A percentile compares a stretch with the other conserved stretches of the same genome.
These are phyloP conservation scores for Montipora foliosa DNA, from an alignment of 64 coral and sea anemone genomes.

Conservation along the genomic window DNA sequence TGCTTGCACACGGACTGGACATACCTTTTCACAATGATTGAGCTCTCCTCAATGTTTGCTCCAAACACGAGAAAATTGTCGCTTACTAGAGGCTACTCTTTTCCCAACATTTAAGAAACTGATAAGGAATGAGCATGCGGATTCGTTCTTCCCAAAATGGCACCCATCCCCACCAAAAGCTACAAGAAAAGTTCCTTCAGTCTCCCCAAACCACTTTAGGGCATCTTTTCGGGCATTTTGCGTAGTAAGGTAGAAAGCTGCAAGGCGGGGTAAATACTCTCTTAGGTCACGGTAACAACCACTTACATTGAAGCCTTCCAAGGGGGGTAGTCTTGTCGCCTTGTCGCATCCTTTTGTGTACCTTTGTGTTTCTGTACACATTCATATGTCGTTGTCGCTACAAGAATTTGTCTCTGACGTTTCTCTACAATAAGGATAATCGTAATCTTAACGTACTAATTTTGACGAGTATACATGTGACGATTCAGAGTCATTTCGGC, in stretches of 20 bases:
- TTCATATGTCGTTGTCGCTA: too few relatives aligned
- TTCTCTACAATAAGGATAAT: too few relatives aligned
- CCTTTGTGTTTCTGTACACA: too few relatives aligned
- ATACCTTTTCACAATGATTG: slow-evolving; percentile 15
- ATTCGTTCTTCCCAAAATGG: slow-evolving; percentile 78
- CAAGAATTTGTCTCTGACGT: too few relatives aligned
- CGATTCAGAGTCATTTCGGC: too few relatives aligned
- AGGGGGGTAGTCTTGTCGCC: too few relatives aligned
- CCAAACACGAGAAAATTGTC: slow-evolving; percentile 58
- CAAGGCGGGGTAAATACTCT: slow-evolving; percentile 61
- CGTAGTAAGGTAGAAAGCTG: slow-evolving; percentile 69
- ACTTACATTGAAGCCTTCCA: slow-evolving; percentile 15
- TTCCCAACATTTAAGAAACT: slow-evolving; percentile 44
- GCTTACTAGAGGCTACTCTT: slow-evolving; percentile 6
- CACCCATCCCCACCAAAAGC: slow-evolving; percentile 82
- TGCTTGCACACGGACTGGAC: slow-evolving; percentile 24
- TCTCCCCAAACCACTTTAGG: slow-evolving; percentile 82
- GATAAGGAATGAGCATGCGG: slow-evolving; percentile 61
- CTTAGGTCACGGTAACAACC: slow-evolving; percentile 71
- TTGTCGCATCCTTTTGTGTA: too few relatives aligned
- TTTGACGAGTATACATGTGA: too few relatives aligned
- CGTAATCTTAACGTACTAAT: too few relatives aligned
- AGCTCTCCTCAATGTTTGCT: slow-evolving; percentile 43
- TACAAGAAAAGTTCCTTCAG: slow-evolving; percentile 80
- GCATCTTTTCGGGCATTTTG: slow-evolving; percentile 52